Conservation (phyloP, 2,113 vertebrate genomes). For the Neolamprologus caudopunctatus region DNA sequence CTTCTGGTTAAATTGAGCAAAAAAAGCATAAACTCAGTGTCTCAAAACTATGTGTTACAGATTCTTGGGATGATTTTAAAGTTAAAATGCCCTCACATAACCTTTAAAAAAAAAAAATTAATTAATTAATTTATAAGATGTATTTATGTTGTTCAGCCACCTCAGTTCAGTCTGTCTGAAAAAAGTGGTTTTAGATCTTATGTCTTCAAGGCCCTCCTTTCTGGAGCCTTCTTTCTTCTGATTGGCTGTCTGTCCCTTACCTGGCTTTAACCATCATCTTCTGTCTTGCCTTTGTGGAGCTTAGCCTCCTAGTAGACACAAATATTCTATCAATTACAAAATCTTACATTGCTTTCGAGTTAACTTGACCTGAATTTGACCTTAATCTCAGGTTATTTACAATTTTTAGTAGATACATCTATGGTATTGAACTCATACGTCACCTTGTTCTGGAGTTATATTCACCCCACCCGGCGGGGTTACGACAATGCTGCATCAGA, state of each 20-base stretch:
- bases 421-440: not conserved
- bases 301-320: not conserved
- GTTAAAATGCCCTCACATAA: not conserved
- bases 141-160: not conserved
- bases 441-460: not conserved
- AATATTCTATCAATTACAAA: not conserved
- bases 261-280: not conserved
- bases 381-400: not conserved
- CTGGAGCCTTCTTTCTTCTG: not conserved
- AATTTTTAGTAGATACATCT: not conserved
- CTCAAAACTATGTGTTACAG: not conserved
- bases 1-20: not conserved
- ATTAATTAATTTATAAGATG: not conserved
- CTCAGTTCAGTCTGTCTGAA: not conserved
- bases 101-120: not conserved
- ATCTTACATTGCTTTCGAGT: not conserved
- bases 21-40: not conserved
- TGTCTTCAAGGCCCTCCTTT: not conserved
- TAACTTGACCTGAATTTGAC: not conserved
- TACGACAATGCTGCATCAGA: not conserved
- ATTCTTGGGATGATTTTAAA: not conserved
- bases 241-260: not conserved
- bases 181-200: not conserved
- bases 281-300: not conserved
- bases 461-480: not conserved